Base-by-base conservation (phyloP, 2,888 invertebrate genomes). In the Zaprionus bogoriensis region DNA sequence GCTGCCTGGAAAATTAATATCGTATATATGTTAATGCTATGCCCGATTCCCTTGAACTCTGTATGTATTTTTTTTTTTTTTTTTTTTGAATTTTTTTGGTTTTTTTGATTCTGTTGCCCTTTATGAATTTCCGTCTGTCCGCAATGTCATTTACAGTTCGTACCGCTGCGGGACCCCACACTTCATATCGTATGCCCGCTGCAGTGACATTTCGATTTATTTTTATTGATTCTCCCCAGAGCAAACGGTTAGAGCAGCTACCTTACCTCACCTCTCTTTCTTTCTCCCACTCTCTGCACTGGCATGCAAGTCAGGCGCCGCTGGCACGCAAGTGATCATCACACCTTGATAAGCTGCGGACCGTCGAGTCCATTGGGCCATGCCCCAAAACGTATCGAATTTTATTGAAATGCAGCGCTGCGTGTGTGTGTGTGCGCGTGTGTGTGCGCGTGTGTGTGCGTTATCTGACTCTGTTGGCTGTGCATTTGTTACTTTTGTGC, bases 241-340 rank as follows among this genome's bases (percentile, higher is more conserved):
- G 44, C 73, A 52, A 45, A 59, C 47, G 53, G 45, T n/a, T n/a
- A n/a, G n/a, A n/a, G n/a, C 36, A 27, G 27, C 3, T n/a, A 22
- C 7, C n/a, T 10, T 12, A n/a, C 0, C 3, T 5, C 3, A n/a
- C 2, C 20, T 20, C 22, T 20, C 9, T 23, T 14, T 2, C 42
- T 20, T 9, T 20, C 12, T 23, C 6, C 23, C n/a, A 12, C 14
- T 25, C 25, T 17, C 25, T 17, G 12, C 79, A 79, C 73, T 77
- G 84, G 87, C 87, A 83, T 83, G 88, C 88, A 82, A 84, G 87
- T 87, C 82, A 87, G 82, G 88, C 82, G 82, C 82, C 82, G 74
- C 84, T 77, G 77, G 87, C 82, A 83, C 88, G 83, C 83, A 87
- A 83, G 82, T 84, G 82, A 83, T 83, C 87, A 83, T 83, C 82